Evolutionary conservation across 2,113 vertebrate species (phyloP), one percentile per base, ranked within the genome.

Genomic region (Asarcornis scutulata): DNA sequence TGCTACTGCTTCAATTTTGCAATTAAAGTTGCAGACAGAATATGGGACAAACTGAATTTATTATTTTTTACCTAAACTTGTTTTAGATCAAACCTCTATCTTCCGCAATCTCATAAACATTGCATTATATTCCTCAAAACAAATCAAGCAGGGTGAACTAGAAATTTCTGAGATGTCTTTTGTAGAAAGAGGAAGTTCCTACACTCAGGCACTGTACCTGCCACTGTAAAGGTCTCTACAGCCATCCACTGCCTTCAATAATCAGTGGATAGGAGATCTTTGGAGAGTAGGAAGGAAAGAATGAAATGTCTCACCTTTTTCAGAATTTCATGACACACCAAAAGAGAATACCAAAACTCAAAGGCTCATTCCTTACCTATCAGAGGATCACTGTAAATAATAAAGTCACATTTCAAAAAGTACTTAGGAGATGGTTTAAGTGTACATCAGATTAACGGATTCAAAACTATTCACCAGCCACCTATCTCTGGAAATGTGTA

Each of bases 401-500:
- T 66, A n/a, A 86, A 52, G 23, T 64, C 13, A 84, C 3, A 22
- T 66, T 81, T 89, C 38, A 74, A 56, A 81, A 84, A 27, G 18
- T 42, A 52, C 5, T 22, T 27, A 22, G 12, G 14, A 58, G 32
- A 34, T 38, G 3, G 88, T 44, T 63, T 67, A 52, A 21, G 22
- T 31, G 8, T 17, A 20, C 2, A 58, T 46, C 32, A 88, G 29
- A 85, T 52, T 9, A 3, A 52, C 21, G 14, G 1, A 5, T 56
- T 46, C 10, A 2, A 23, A 3, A 5, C 8, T 81, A 25, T 4
- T 48, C 23, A 38, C 27, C 11, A 58, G 17, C 9, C 21, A 59
- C 7, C 1, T n/a, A 0, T 55, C 15, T 76, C 62, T 72, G 23
- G 14, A 59, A 79, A 55, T 3, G 2, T 31, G 4, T 4, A 32